Base-by-base conservation (phyloP, 1,140 invertebrate genomes). In the Heterodera carotae region DNA sequence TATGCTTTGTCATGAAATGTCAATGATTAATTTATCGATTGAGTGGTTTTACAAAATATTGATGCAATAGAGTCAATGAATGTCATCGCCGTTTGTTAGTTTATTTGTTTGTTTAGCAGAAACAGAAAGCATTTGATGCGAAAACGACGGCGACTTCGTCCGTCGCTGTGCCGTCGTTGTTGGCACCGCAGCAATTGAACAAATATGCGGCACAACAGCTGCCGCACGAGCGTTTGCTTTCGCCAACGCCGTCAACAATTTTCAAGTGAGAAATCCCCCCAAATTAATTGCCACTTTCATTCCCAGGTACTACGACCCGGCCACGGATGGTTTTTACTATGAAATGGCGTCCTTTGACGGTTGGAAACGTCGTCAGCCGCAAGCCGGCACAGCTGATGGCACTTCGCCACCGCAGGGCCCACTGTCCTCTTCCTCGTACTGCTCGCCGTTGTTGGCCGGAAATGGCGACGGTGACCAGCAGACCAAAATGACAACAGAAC, bases 321-420 rank as follows among this genome's bases (percentile, higher is more conserved):
- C 48, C 8, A 80, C 80, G 33, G 85, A 86, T 76, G 85, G 85
- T 5, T 86, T 78, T 75, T 85, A 80, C 77, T 86, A 84, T 62
- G 86, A 87, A 67, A 84, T 88, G 84, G 84, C 84, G 1, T 80
- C 78, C 6, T 81, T 86, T 10, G 86, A 86, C 70, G 85, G 85
- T 43, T 86, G 85, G 85, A 76, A 78, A 43, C 79, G 84, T 68
- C 83, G 85, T 7, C 80, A 81, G 36, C 84, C 85, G 18, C 25
- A 39, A 22, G 31, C 36, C 60, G 68, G 31, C 48, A 69, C 43
- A 7, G n/a, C 56, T n/a, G 72, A 56, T 25, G 72, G 56, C 36
- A 74, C 48, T 62, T 71, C 39, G 64, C 76, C 56, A 22, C 39
- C 59, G 27, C 75, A 74, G 39, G 39, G 33, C 39, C 15, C 48